Conservation (phyloP, 2,888 invertebrate genomes). For the Diloba caeruleocephala region DNA sequence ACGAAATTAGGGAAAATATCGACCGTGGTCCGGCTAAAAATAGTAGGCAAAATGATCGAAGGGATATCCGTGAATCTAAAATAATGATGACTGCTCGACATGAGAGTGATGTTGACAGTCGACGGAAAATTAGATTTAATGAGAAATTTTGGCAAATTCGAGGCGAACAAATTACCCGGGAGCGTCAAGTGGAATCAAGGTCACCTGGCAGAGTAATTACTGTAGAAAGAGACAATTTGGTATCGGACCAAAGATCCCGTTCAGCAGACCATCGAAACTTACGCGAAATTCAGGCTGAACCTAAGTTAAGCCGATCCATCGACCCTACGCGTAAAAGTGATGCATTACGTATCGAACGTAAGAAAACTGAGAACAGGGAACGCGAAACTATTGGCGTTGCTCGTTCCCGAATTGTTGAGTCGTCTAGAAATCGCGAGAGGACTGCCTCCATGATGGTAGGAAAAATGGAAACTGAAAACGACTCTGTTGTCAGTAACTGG, state of each 20-base stretch:
- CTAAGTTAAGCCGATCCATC: slow-evolving; percentile 15
- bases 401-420: slow-evolving; percentile 40
- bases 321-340: slow-evolving; percentile 16
- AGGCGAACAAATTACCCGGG: slow-evolving; percentile 6
- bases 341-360: slow-evolving; percentile 18
- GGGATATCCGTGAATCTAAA: slow-evolving; percentile 7
- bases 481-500: slow-evolving; percentile 60
- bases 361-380: slow-evolving; percentile 29
- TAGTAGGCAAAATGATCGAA: slow-evolving; percentile 7
- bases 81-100: neutral
- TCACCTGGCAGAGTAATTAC: slow-evolving; percentile 15
- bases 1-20: slow-evolving; percentile 1
- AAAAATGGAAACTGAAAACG: slow-evolving; percentile 29
- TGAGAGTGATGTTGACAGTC: slow-evolving; percentile 15
- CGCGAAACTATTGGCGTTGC: slow-evolving; percentile 38
- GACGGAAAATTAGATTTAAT: slow-evolving; percentile 12
- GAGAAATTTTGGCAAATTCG: slow-evolving; percentile 22
- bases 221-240: slow-evolving; percentile 12
- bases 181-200: slow-evolving; percentile 21
- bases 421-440: slow-evolving; percentile 35
- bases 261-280: slow-evolving; percentile 21
- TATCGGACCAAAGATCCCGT: slow-evolving; percentile 20
- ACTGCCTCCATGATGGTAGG: neutral
- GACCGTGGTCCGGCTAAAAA: slow-evolving; percentile 7
- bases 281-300: slow-evolving; percentile 20